Evolutionary conservation across 2,888 invertebrate species (phyloP), one percentile per base, ranked within the genome.

Genomic region (Periphyllus acericola): DNA sequence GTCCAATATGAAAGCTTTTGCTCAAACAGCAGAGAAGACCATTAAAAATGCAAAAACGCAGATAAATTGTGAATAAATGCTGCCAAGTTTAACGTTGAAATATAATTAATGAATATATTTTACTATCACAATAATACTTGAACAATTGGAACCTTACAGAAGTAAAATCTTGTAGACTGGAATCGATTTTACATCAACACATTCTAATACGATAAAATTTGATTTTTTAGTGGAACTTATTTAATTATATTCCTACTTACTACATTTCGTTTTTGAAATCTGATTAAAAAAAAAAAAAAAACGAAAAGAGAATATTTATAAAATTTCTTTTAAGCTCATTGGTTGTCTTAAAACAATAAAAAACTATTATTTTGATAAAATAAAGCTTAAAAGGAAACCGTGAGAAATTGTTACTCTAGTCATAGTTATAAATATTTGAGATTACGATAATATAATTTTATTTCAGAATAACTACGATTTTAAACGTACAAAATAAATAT

Each of bases 351-450:
- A 9, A 68, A 17, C 17, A 32, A 71, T 29, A 71, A 71, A 71
- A 71, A 71, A 71, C 9, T 71, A 29, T 32, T 29, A 71, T 71
- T 29, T 29, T 29, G 14, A 71, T 71, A 29, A 71, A 29, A 29
- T 71, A 29, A 71, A 21, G 14, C 17, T 29, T 32, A 14, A 6
- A 68, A n/a, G 68, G 25, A 60, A 71, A 71, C 6, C 21, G 60
- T 6, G 25, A 60, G 55, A 60, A 60, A 60, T n/a, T 29, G 32
- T 71, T 21, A 36, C 29, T 81, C 40, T 81, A 68, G 29, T 81
- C 81, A 81, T 68, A 68, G 81, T 81, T 81, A 14, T 55, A 29
- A 40, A 34, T 46, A 46, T 46, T 81, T 81, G 21, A 68, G 46
- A 68, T 68, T 81, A 81, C 36, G 46, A n/a, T 46, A 46, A 46